Evolutionary conservation across 1,140 invertebrate genomes (phyloP).

Genomic region (Neodiprion virginianus): DNA sequence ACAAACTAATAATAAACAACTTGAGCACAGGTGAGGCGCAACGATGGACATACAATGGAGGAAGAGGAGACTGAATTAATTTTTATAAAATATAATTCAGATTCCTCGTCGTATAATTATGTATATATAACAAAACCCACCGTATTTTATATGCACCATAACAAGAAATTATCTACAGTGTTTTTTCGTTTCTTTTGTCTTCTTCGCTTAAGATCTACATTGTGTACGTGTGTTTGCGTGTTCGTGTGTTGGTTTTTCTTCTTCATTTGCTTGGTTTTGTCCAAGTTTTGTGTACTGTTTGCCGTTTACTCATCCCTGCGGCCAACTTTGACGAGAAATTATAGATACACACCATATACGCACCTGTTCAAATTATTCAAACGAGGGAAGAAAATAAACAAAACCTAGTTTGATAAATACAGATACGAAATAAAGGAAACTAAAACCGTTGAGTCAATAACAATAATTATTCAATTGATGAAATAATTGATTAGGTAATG

Average conservation of each 20-base stretch:
- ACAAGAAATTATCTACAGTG: constrained; percentile 52
- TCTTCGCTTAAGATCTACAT: constrained; percentile 12
- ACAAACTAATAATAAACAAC: constrained; percentile 60
- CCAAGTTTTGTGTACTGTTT: constrained; percentile 4
- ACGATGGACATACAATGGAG: constrained; percentile 23
- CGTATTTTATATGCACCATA: constrained; percentile 33
- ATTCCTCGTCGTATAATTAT: background rate
- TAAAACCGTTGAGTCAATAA: background rate
- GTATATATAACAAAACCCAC: background rate
- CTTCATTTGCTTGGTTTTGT: background rate
- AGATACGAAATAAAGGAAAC: background rate
- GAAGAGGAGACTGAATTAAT: background rate
- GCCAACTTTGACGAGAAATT: background rate
- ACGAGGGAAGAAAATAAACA: background rate
- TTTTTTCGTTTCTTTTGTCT: constrained; percentile 22
- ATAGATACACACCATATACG: no score
- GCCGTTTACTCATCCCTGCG: background rate
- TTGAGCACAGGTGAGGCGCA: constrained; percentile 55
- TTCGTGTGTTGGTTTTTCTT: background rate
- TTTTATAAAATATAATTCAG: constrained; percentile 12
- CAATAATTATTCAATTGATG: no score
- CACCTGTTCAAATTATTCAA: no score
- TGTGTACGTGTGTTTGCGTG: background rate
- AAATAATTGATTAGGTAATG: no score
- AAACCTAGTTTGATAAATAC: background rate